Evolutionary conservation across 2,797 vertebrate genomes (phyloP).

Genomic region (Rhinichthys osculus): DNA sequence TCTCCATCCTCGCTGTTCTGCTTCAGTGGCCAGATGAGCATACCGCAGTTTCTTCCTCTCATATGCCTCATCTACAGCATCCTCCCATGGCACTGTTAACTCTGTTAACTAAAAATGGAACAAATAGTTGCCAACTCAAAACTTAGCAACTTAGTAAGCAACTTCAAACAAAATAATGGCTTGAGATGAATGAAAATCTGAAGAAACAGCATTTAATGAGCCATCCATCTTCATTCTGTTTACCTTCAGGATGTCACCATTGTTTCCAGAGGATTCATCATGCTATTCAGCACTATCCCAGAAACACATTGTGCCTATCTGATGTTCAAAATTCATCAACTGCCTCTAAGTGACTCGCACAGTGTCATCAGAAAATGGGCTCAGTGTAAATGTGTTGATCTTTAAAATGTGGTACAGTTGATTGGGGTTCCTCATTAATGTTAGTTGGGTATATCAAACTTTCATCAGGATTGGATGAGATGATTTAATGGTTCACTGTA

Average conservation of each 20-base stretch:
- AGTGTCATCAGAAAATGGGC: slow-evolving; percentile 32
- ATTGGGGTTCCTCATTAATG: slow-evolving; percentile 29
- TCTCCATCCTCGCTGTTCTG: too few relatives aligned
- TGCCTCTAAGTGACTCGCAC: not conserved
- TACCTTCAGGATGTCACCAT: slow-evolving; percentile 19
- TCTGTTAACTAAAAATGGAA: not conserved
- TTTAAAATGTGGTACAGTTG: slow-evolving; percentile 11
- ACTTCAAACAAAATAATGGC: slow-evolving; percentile 2
- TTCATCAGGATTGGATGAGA: slow-evolving; percentile 42
- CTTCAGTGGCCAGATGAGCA: too few relatives aligned
- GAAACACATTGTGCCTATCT: slow-evolving; percentile 14
- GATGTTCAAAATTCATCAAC: slow-evolving; percentile 41
- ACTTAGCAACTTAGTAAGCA: slow-evolving; percentile 9
- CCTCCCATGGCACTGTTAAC: too few relatives aligned
- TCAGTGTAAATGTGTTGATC: slow-evolving; percentile 21
- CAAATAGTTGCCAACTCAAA: slow-evolving; percentile 30
- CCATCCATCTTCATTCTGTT: slow-evolving; percentile 20
- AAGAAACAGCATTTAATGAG: slow-evolving; percentile 25
- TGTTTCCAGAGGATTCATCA: slow-evolving; percentile 32
- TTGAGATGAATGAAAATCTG: slow-evolving; percentile 5
- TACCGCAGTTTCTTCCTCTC: too few relatives aligned
- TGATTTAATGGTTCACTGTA: slow-evolving; percentile 41
- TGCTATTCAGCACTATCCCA: slow-evolving; percentile 30
- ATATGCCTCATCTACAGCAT: too few relatives aligned
- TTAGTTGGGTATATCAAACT: slow-evolving; percentile 32